Evolutionary conservation across 2,797 vertebrate species (phyloP), one percentile per base, ranked within the genome.

Genomic region (Falco cherrug): DNA sequence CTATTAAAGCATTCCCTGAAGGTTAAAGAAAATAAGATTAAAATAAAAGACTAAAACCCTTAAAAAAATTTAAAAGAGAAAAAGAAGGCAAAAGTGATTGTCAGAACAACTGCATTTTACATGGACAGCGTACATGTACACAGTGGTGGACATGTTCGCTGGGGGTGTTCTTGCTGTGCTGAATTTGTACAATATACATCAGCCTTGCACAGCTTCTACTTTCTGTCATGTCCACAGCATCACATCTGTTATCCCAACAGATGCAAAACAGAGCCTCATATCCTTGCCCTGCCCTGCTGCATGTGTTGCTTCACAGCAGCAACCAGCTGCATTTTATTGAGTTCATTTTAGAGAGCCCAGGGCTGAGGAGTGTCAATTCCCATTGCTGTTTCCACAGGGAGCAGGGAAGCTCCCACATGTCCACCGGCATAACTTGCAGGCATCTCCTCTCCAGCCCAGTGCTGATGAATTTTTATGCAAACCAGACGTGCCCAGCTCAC

Each of bases 191-290:
- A 26, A 20, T 7, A 57, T 10, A 16, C 29, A 35, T n/a, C 28
- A 28, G 24, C 64, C 53, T 61, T 39, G 59, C 35, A 43, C 41
- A 8, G 14, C 35, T 54, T 43, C 47, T 9, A 3, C 13, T n/a
- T 50, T 14, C 41, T 3, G 0, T 29, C 16, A 0, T 70, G 81
- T 37, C 43, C 61, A 43, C 54, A 39, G 83, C 60, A 41, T 41
- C 56, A 6, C 45, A 10, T 37, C 43, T 57, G 16, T 3, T 2
- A 48, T 41, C 35, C 67, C 1, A 0, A 39, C 51, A 60, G 33
- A 35, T 0, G 4, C n/a, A 6, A 2, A 22, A 20, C 2, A 1
- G 39, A 53, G 5, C 47, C 67, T 48, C 8, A 0, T 24, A 13
- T 43, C 35, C 26, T 39, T 70, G 86, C 78, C 79, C 59, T 33